Base-by-base conservation (phyloP, 2,888 invertebrate genomes). In the Conchocele bisecta region DNA sequence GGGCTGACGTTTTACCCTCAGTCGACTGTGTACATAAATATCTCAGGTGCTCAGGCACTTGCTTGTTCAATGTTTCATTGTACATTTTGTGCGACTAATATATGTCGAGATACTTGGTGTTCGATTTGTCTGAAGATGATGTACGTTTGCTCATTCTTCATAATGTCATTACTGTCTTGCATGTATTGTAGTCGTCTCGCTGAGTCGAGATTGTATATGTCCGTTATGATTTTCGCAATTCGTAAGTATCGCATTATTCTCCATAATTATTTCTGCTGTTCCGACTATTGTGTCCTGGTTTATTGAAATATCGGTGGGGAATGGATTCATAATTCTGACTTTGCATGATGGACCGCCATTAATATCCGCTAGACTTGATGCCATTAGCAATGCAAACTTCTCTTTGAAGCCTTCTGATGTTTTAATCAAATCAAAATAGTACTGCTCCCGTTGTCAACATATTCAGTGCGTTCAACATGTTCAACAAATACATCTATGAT, bases 401-500 rank as follows among this genome's bases (percentile, higher is more conserved):
- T 61, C 42, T 15, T 37, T 51, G 31, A 69, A 64, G n/a, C 17
- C 41, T 3, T 31, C 13, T 13, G 58, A 61, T 13, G 73, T 59
- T 48, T 77, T 72, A 41, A 72, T 68, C 13, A 74, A 20, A n/a
- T n/a, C 28, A 67, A 35, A 3, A 59, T 58, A 24, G 48, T 28
- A 31, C 65, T 33, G 3, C 58, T 57, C 13, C 48, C 13, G 0
- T 6, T 20, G 9, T 22, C 3, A 13, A 24, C 15, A 11, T 48
- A 39, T 13, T 64, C 61, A 60, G 67, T 65, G 1, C 24, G 31
- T 24, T 67, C 48, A 26, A 4, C 22, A 3, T 58, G 61, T 22
- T 72, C 60, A n/a, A 75, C 33, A 35, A 46, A 63, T 6, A 48
- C 69, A 44, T 75, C 75, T 35, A 78, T 51, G 1, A 72, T 58